Evolutionary conservation across 1,140 invertebrate species (phyloP), one percentile per base, ranked within the genome.

Genomic region (Ylistrum balloti): DNA sequence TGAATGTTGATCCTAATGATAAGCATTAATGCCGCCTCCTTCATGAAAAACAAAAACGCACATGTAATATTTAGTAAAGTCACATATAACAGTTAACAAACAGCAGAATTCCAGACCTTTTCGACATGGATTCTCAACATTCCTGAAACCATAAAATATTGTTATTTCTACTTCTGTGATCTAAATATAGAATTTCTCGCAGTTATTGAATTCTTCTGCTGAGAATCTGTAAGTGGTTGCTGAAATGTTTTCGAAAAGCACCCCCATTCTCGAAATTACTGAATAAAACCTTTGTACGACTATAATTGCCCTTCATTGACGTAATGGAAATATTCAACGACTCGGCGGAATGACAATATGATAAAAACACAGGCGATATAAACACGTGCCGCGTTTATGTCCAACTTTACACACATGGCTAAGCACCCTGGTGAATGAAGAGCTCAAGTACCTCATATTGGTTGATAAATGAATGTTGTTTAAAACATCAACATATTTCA

Each of bases 361-460:
- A 74, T 74, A 74, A n/a, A 74, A 74, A 45, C 9, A 48, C 56
- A 28, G 5, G 15, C 28, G 2, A 74, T 45, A 74, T 74, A 74
- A 74, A 7, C 35, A 38, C 35, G 35, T 7, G 35, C 5, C 35
- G 35, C 13, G 22, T 9, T 17, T 28, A 74, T 28, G 56, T 74
- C n/a, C 17, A 28, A 28, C 22, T 22, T 28, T 74, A n/a, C 28
- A 74, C 56, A 28, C 28, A 28, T n/a, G 56, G 56, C 22, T 28
- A 28, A 74, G 56, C 56, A 74, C 56, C n/a, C 5, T n/a, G n/a
- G n/a, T n/a, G n/a, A n/a, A 10, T 48, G 45, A 48, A 48, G 56
- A 7, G 56, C n/a, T 74, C n/a, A 74, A 74, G 56, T 74, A 74
- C 56, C 56, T 74, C 56, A 74, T 74, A 74, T 74, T 74, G 56